Base-by-base conservation (phyloP, 2,797 vertebrate species). In the Hapalemur alaotrensis region DNA sequence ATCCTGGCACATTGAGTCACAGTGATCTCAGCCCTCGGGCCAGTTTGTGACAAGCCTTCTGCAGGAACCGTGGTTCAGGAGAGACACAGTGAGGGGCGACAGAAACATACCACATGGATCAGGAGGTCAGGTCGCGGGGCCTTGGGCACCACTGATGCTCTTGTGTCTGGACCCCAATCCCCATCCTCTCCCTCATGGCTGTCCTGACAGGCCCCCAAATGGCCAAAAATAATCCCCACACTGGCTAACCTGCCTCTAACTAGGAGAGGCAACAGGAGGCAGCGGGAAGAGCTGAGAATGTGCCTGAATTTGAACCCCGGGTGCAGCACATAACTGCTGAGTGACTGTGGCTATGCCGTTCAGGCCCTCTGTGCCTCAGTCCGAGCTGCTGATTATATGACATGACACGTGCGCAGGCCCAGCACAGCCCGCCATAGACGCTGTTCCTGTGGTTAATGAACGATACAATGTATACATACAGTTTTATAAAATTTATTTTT, bases 391-490 rank as follows among this genome's bases (percentile, higher is more conserved):
- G 59, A 41, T 52, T 9, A 48, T 35, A 32, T n/a, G 89, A 14
- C 11, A 5, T 4, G n/a, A 48, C 61, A 61, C 12, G 1, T 0
- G 0, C 32, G 57, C 48, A 82, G 57, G 11, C 23, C 61, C 30
- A 18, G n/a, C 38, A 46, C 30, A 4, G 35, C 15, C 78, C 30
- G 25, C 13, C 15, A 41, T 4, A 13, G 17, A 32, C 4, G 41
- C 35, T 41, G 5, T 79, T n/a, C 59, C 35, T 93, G 76, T 46
- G 30, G 72, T 46, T 50, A 54, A 82, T 30, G 35, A 83, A 35
- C 54, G 50, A 18, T 7, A 8, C 0, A 25, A n/a, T 32, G n/a
- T 4, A 30, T 10, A 15, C 20, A 41, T 0, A 13, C 4, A 30
- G 38, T 52, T 80, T 81, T 35, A 20, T 14, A 81, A 50, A 83